Evolutionary conservation across 2,888 invertebrate species (phyloP).

Genomic region (Alsophila aescularia): DNA sequence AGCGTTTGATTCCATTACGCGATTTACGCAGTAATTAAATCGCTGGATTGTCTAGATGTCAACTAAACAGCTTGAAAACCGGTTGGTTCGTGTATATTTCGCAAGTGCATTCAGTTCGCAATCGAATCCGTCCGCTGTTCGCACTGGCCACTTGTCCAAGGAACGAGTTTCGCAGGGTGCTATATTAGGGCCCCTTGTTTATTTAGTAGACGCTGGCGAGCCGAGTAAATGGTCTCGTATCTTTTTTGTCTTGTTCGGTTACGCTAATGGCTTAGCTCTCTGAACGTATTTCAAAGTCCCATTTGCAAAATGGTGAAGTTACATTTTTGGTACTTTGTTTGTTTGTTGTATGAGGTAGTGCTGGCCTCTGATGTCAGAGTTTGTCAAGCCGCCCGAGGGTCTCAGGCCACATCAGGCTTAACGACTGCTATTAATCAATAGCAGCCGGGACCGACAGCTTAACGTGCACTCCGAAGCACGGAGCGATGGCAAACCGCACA

Average conservation of each 20-base stretch:
- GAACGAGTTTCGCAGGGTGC: constrained; percentile 36
- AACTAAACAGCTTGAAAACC: constrained; percentile 23
- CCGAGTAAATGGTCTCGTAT: constrained; percentile 22
- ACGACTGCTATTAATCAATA: too few species aligned
- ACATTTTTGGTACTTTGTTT: background rate
- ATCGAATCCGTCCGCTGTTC: constrained; percentile 21
- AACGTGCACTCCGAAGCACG: too few species aligned
- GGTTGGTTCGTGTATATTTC: constrained; percentile 27
- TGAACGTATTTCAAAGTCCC: constrained; percentile 4
- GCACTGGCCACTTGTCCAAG: constrained; percentile 17
- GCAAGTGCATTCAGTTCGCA: constrained; percentile 31
- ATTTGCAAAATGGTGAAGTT: background rate
- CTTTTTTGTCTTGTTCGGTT: constrained; percentile 18
- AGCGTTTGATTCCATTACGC: constrained; percentile 23
- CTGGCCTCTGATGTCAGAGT: too few species aligned
- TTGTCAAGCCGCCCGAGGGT: too few species aligned
- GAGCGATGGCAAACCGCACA: too few species aligned
- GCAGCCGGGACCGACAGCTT: too few species aligned
- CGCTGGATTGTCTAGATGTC: constrained; percentile 20
- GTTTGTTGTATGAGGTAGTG: too few species aligned
- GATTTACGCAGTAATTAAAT: background rate
- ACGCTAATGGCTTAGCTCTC: constrained; percentile 17
- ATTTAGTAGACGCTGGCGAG: constrained; percentile 22
- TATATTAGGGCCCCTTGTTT: constrained; percentile 36
- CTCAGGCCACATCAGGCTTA: too few species aligned